Evolutionary conservation across 1,140 invertebrate genomes (phyloP).

Genomic region (Drosophila tsacasi): DNA sequence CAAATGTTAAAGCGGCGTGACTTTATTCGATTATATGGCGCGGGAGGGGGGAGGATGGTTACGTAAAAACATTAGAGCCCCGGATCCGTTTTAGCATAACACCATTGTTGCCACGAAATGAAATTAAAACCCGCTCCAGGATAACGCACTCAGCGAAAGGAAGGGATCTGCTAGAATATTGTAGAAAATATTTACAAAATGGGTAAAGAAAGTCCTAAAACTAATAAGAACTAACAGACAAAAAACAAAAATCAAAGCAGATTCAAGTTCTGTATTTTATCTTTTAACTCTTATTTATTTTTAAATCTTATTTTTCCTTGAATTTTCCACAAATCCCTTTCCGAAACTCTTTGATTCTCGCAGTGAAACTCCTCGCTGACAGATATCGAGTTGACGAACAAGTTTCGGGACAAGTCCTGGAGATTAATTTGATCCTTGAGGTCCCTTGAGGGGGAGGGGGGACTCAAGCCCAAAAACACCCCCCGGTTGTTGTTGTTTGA

Average conservation of each 20-base stretch:
- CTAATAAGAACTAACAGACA: background rate
- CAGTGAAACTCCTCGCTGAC: constrained; percentile 28
- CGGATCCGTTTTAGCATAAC: constrained; percentile 58
- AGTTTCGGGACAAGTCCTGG: constrained; percentile 38
- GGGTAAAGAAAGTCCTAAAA: background rate
- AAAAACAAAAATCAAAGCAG: rapidly evolving
- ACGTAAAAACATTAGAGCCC: constrained; percentile 66
- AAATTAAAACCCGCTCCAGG: constrained; percentile 61
- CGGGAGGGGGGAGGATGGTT: constrained; percentile 29
- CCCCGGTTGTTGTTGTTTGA: constrained; percentile 30
- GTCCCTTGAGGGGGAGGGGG: background rate
- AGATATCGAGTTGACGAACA: constrained; percentile 40
- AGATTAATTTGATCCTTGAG: constrained; percentile 45
- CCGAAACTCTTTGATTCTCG: background rate
- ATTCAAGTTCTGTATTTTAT: background rate
- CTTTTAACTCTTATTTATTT: background rate
- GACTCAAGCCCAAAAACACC: constrained; percentile 1
- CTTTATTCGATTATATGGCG: constrained; percentile 75
- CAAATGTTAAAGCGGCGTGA: constrained; percentile 80
- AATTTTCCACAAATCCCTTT: background rate
- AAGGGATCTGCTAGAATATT: background rate
- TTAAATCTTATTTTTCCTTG: background rate
- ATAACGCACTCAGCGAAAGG: background rate
- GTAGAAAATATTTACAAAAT: background rate
- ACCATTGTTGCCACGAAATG: constrained; percentile 64